These are phyloP conservation scores for Corynorhinus townsendii DNA, from an alignment of 2,113 vertebrate genomes.

Conservation along the genomic window DNA sequence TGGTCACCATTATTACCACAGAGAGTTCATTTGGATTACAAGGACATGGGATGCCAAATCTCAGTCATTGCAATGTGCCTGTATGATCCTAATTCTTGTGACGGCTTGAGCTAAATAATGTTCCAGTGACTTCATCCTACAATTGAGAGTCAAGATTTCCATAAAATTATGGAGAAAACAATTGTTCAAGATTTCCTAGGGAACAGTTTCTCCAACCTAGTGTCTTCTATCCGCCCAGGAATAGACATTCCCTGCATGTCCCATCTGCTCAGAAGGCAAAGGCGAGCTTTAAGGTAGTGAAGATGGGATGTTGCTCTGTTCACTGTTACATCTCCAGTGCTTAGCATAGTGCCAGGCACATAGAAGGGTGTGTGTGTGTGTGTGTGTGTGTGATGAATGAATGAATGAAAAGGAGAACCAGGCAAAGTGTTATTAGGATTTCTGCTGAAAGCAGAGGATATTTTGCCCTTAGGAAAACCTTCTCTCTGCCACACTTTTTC, in stretches of 20 bases:
- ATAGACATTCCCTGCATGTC: background rate
- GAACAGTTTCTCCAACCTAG: background rate
- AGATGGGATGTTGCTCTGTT: background rate
- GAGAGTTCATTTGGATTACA: conserved; percentile 22
- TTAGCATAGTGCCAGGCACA: background rate
- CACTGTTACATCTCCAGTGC: background rate
- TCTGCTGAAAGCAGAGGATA: background rate
- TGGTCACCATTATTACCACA: background rate
- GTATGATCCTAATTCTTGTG: background rate
- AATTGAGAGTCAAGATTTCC: background rate
- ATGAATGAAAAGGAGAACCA: background rate
- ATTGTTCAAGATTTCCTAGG: background rate
- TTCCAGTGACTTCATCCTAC: background rate
- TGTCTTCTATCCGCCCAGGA: background rate
- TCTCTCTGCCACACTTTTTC: background rate
- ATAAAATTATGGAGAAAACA: background rate
- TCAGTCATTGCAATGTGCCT: background rate
- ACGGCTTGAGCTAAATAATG: background rate
- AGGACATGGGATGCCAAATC: background rate
- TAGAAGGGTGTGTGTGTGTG: background rate
- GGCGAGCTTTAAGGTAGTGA: background rate
- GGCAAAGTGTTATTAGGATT: background rate
- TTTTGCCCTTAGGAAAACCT: background rate
- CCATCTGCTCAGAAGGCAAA: background rate
- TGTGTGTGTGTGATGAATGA: background rate